Base-by-base conservation (phyloP, 2,113 vertebrate species). In the Cnemophilus loriae region DNA sequence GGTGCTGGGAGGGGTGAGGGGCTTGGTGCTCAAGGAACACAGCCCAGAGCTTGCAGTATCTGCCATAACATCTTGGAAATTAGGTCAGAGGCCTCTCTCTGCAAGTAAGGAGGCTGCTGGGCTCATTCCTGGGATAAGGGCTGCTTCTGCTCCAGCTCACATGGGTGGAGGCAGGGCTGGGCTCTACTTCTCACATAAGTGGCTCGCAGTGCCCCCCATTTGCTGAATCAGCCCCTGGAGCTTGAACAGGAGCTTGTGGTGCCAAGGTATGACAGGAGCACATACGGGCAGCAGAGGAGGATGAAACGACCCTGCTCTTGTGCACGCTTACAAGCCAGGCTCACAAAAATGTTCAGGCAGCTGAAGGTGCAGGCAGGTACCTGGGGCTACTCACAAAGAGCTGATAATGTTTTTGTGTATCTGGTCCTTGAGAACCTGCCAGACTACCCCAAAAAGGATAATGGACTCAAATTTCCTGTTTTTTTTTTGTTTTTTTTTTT, bases 381-480 rank as follows among this genome's bases (percentile, higher is more conserved):
- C 44, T 24, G 33, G 81, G 50, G 33, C 60, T 56, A 4, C 67
- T 69, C 9, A 8, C 63, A 39, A 27, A 69, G 19, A 91, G 30
- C 42, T 18, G 18, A 55, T 50, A 39, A 39, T 0, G 0, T 13
- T 56, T 71, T 26, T 56, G 42, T 90, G 0, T 42, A 28, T 83
- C 67, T 91, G 75, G 22, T 52, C 61, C 52, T 85, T 89, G 81
- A 82, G 44, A 65, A 80, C 35, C 33, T 74, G 93, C 78, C 93
- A 96, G 73, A 16, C 47, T 56, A 24, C 24, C 60, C 91, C 50
- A 47, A 77, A 94, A 85, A 80, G 42, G 47, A 90, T 79, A 96
- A 91, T 47, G 56, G 76, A 69, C 46, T 74, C 47, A 44, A 44
- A 63, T 94, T 90, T 91, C 87, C 82, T 80, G 59, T 41, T 76